phyloP scores from a whole-genome alignment of 2,113 vertebrate genomes.

The Pterocles burchelli region DNA sequence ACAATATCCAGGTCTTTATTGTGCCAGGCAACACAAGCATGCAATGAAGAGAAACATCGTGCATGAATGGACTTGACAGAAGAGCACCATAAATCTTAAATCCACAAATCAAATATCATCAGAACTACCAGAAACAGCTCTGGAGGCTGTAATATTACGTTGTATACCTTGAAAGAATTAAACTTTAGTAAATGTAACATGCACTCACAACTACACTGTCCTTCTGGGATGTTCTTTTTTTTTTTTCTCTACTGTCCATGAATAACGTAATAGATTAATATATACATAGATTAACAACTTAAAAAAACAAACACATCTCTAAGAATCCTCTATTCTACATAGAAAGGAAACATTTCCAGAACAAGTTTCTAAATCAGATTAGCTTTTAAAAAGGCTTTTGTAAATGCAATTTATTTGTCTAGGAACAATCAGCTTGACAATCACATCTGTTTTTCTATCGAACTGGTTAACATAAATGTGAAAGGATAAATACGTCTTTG shows the following conservation, averaged over 20 bases:
- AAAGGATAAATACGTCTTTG: neutral
- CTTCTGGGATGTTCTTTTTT: neutral
- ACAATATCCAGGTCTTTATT: neutral
- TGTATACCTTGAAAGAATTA: neutral
- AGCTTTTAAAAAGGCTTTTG: neutral
- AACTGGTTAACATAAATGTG: neutral
- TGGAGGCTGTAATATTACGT: neutral
- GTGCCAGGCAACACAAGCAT: neutral
- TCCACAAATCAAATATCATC: neutral
- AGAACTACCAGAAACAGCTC: neutral
- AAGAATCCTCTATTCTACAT: neutral
- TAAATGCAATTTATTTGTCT: neutral
- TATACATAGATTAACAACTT: neutral
- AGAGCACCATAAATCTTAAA: neutral
- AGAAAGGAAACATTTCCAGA: neutral
- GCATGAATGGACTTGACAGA: neutral
- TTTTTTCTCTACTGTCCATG: neutral
- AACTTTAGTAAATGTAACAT: neutral
- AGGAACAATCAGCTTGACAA: neutral
- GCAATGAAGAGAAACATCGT: neutral
- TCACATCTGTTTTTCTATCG: neutral
- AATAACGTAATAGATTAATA: neutral
- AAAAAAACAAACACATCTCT: neutral
- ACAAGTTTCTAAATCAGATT: neutral
- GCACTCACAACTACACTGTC: neutral